Evolutionary conservation across 2,113 vertebrate genomes (phyloP).

Genomic region (human (Homo sapiens)): DNA sequence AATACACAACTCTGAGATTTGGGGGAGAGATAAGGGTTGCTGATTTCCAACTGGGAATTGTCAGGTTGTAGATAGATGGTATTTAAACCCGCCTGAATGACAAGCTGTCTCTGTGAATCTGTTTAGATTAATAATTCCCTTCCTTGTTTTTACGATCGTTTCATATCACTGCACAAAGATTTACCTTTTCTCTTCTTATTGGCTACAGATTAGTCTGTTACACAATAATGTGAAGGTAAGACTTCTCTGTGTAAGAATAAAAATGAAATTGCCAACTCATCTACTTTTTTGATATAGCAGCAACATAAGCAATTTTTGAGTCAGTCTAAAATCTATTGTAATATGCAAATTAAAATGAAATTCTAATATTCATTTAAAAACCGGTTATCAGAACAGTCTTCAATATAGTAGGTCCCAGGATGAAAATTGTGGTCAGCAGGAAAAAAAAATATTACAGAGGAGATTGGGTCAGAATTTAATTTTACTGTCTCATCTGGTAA

Average conservation of each 20-base stretch:
- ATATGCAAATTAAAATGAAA: neutral
- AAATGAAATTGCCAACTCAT: neutral
- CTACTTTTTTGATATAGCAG: neutral
- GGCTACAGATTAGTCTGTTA: neutral
- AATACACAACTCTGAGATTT: neutral
- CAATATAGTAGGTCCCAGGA: neutral
- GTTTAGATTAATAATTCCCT: neutral
- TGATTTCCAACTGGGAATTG: neutral
- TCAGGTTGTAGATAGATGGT: neutral
- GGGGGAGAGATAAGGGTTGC: neutral
- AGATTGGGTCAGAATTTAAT: neutral
- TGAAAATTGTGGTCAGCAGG: neutral
- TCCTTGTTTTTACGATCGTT: neutral
- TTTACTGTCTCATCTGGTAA: neutral
- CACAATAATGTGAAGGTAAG: neutral
- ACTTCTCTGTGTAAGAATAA: neutral
- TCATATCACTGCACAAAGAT: neutral
- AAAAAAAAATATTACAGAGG: neutral
- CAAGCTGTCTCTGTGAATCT: fast-evolving
- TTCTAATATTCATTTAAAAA: neutral
- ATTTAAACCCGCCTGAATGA: neutral
- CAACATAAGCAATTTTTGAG: neutral
- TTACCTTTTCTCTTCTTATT: neutral
- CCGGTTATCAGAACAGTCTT: neutral
- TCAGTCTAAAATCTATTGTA: neutral